phyloP scores from a whole-genome alignment of 53 echinoderm and acorn worm genomes.

The Holothuria leucospilota region DNA sequence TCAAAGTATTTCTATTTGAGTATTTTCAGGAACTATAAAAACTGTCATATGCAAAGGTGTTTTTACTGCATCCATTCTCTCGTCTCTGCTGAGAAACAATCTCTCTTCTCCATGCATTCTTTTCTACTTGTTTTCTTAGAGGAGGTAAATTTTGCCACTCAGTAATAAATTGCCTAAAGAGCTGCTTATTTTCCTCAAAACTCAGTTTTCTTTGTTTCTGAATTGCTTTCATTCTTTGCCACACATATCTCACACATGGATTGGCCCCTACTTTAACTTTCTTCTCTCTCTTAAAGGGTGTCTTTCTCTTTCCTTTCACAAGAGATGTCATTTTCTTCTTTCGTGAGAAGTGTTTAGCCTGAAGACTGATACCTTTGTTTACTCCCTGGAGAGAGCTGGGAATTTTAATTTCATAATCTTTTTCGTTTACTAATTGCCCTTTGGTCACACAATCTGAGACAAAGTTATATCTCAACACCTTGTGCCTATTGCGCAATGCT shows the following conservation, averaged over 20 bases:
- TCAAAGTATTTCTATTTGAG: no score
- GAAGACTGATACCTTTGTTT: background rate
- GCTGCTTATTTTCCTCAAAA: constrained; percentile 5
- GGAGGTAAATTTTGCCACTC: background rate
- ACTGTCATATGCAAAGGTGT: no score
- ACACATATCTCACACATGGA: background rate
- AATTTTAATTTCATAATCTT: no score
- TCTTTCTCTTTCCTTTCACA: background rate
- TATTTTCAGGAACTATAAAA: no score
- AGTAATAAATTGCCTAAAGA: background rate
- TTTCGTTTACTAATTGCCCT: no score
- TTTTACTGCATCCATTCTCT: no score
- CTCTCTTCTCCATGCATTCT: background rate
- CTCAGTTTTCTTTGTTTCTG: background rate
- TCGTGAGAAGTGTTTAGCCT: constrained; percentile 5
- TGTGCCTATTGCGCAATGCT: background rate
- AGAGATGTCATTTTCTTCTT: background rate
- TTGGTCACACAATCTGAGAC: background rate
- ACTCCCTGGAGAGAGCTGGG: no score
- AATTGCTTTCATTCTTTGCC: background rate
- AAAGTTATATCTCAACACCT: background rate
- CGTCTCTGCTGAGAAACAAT: background rate
- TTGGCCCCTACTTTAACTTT: background rate
- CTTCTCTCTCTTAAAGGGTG: background rate
- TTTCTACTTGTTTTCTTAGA: background rate